phyloP scores from a whole-genome alignment of 2,797 vertebrate genomes.

The Micromesistius poutassou region DNA sequence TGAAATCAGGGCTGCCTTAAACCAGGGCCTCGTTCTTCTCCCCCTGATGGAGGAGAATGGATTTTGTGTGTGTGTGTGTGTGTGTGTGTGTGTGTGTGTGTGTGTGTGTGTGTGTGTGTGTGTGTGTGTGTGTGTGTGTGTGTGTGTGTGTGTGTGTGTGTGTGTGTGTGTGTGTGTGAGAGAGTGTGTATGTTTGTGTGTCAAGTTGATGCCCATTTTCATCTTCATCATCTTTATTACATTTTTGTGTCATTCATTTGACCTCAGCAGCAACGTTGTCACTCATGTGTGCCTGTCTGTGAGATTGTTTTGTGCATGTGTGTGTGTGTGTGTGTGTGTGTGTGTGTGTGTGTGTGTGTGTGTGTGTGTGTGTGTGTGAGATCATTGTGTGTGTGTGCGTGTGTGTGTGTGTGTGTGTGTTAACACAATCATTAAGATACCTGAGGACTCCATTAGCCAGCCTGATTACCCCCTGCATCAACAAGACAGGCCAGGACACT shows the following conservation, averaged over 20 bases:
- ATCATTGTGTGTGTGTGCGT: constrained; percentile 28
- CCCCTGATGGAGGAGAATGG: background rate
- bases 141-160: too few species aligned
- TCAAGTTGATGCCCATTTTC: background rate
- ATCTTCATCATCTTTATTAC: background rate
- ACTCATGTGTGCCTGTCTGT: constrained; percentile 1
- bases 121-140: too few species aligned
- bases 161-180: background rate
- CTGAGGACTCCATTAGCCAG: too few species aligned
- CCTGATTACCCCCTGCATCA: too few species aligned
- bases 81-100: too few species aligned
- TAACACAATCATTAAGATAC: too few species aligned
- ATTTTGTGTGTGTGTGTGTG: background rate
- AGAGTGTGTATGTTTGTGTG: background rate
- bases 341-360: constrained; percentile 20
- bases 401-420: constrained; percentile 45
- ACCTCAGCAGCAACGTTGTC: constrained; percentile 24
- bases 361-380: constrained; percentile 16
- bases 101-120: too few species aligned
- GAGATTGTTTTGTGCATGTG: background rate
- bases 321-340: constrained; percentile 14
- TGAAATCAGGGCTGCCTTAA: background rate
- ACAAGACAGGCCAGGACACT: too few species aligned
- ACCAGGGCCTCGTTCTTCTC: background rate
- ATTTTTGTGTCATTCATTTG: constrained; percentile 7